Conservation (phyloP, 2,888 invertebrate species). For the Heliconius sara region DNA sequence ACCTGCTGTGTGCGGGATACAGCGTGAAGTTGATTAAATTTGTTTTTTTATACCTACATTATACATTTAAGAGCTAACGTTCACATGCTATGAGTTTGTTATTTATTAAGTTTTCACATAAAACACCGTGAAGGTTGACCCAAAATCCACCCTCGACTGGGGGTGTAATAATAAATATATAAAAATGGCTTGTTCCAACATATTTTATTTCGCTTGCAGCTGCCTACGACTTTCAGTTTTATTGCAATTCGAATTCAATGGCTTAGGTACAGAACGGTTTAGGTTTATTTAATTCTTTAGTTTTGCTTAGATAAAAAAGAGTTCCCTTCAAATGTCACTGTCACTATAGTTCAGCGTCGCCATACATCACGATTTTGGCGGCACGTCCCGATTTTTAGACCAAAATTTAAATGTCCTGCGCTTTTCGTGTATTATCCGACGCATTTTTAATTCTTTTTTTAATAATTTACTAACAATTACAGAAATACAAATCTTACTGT, state of each 20-base stretch:
- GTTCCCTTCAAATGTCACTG: neutral
- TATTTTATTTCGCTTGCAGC: constrained; percentile 23
- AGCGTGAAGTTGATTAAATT: too few relatives aligned
- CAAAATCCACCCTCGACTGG: neutral
- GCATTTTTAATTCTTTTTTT: too few relatives aligned
- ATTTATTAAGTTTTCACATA: constrained; percentile 27
- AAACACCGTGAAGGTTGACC: constrained; percentile 14
- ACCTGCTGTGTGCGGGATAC: too few relatives aligned
- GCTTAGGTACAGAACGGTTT: neutral
- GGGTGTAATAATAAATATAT: constrained; percentile 19
- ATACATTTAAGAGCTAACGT: neutral
- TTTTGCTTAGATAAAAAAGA: neutral
- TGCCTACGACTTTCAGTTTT: constrained; percentile 13
- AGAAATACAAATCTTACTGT: too few relatives aligned
- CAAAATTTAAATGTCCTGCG: too few relatives aligned
- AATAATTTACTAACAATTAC: too few relatives aligned
- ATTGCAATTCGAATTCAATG: constrained; percentile 2
- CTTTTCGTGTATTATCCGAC: too few relatives aligned
- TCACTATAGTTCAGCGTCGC: neutral
- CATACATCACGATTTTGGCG: too few relatives aligned
- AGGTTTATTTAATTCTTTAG: neutral
- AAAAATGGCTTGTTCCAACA: constrained; percentile 11
- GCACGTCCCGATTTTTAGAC: too few relatives aligned
- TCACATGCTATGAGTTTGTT: constrained; percentile 1
- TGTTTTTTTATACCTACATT: neutral